Percentiles rank a stretch among this genome's conserved stretches.
Evolutionary conservation across 2,113 vertebrate genomes (phyloP).

Genomic region (Anser cygnoides): DNA sequence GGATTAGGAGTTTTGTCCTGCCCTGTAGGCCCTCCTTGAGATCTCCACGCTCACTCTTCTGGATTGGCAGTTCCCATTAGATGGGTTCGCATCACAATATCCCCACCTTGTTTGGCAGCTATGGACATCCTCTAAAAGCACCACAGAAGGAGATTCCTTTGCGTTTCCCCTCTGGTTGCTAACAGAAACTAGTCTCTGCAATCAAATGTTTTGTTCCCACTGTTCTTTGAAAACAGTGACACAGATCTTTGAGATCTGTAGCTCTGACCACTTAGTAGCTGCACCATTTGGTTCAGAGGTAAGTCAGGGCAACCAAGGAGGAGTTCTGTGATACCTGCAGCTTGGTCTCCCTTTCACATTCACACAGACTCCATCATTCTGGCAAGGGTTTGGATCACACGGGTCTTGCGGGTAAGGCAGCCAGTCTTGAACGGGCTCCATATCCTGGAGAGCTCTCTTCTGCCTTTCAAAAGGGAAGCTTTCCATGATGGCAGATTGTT

Average conservation of each 20-base stretch:
- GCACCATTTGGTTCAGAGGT: not conserved
- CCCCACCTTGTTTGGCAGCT: not conserved
- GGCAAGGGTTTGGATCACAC: slow-evolving; percentile 83
- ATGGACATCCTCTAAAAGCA: not conserved
- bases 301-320: not conserved
- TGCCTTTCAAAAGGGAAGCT: slow-evolving; percentile 47
- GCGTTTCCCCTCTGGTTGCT: not conserved
- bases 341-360: slow-evolving; percentile 75
- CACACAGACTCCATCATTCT: slow-evolving; percentile 85
- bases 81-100: not conserved
- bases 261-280: not conserved
- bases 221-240: not conserved
- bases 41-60: not conserved
- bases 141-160: not conserved
- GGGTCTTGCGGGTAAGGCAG: slow-evolving; percentile 61
- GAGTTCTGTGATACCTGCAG: slow-evolving; percentile 81
- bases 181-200: not conserved
- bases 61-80: not conserved
- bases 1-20: not conserved
- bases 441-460: slow-evolving; percentile 55
- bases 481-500: not conserved
- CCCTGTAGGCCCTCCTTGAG: not conserved
- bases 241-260: not conserved
- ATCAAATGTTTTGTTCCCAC: not conserved
- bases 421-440: slow-evolving; percentile 25